These are phyloP conservation scores for Cheilosia vernalis DNA, from an alignment of 2,888 invertebrate species.

Conservation along the genomic window DNA sequence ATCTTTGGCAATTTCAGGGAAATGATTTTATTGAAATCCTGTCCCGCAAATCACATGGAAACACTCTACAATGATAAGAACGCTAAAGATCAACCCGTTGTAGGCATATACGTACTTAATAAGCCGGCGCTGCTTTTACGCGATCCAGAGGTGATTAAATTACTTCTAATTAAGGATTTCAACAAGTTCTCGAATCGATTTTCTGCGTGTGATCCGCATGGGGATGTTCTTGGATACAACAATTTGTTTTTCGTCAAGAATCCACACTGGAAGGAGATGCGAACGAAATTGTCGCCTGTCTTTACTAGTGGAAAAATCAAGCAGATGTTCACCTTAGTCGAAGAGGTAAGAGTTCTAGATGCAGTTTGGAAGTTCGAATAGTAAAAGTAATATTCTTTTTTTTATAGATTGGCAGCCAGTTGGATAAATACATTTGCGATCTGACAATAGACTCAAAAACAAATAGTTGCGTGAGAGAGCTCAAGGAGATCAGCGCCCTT, in stretches of 20 bases:
- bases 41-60: slow-evolving; percentile 80
- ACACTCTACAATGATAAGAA: slow-evolving; percentile 80
- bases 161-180: slow-evolving; percentile 84
- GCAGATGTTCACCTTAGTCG: slow-evolving; percentile 81
- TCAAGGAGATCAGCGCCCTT: slow-evolving; percentile 79
- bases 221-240: slow-evolving; percentile 81
- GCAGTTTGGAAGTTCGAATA: too few relatives aligned
- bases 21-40: slow-evolving; percentile 78
- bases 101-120: slow-evolving; percentile 83
- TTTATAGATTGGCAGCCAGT: slow-evolving; percentile 79
- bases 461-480: slow-evolving; percentile 76
- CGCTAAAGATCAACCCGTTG: slow-evolving; percentile 79
- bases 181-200: slow-evolving; percentile 81
- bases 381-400: background rate
- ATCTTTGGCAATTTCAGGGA: slow-evolving; percentile 83
- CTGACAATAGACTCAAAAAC: slow-evolving; percentile 28
- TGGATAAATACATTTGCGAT: slow-evolving; percentile 77
- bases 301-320: slow-evolving; percentile 83
- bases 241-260: slow-evolving; percentile 83
- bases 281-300: slow-evolving; percentile 83
- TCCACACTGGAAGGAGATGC: slow-evolving; percentile 83
- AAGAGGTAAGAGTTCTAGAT: slow-evolving; percentile 76
- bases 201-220: slow-evolving; percentile 78
- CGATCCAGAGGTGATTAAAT: slow-evolving; percentile 83
- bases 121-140: slow-evolving; percentile 83